Percentiles rank a stretch among this genome's conserved stretches.
phyloP scores from a whole-genome alignment of 2,888 invertebrate genomes.

The Euproctis similis region DNA sequence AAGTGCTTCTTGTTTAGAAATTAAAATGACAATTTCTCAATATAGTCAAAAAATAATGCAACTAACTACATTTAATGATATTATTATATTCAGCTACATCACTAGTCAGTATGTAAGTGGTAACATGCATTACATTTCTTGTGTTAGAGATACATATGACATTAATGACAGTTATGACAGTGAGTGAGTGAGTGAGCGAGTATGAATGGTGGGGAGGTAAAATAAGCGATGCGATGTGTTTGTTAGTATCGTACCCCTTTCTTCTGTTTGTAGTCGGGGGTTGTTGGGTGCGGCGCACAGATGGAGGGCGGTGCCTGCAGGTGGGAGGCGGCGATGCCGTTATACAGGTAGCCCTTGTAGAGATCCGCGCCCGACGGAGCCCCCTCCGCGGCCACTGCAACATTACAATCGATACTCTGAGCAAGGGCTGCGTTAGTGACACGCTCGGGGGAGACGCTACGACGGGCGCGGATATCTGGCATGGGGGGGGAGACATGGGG shows the following conservation, averaged over 20 bases:
- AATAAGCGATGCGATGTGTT: constrained; percentile 17
- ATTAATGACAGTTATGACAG: no score
- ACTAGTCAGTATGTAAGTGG: no score
- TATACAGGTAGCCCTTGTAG: constrained; percentile 90
- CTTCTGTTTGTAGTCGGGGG: constrained; percentile 71
- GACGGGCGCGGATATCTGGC: constrained; percentile 35
- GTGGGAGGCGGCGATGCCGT: constrained; percentile 70
- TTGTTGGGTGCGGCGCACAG: constrained; percentile 40
- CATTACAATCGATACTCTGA: constrained; percentile 50
- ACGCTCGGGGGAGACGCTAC: background rate
- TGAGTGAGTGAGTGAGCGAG: no score
- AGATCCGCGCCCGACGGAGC: constrained; percentile 88
- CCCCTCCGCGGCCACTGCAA: constrained; percentile 90
- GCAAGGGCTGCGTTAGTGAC: no score
- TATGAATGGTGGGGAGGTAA: constrained; percentile 12
- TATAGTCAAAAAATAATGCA: no score
- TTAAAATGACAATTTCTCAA: no score
- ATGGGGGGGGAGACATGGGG: constrained; percentile 26
- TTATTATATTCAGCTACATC: no score
- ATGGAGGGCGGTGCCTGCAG: constrained; percentile 38
- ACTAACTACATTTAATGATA: no score
- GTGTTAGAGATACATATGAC: constrained; percentile 12
- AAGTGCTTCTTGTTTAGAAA: no score
- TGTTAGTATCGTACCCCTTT: constrained; percentile 59
- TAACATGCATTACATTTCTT: no score